Percentiles rank a stretch among this genome's conserved stretches.
These are phyloP conservation scores for Arctopsyche grandis DNA, from an alignment of 1,140 invertebrate genomes.

Conservation along the genomic window DNA sequence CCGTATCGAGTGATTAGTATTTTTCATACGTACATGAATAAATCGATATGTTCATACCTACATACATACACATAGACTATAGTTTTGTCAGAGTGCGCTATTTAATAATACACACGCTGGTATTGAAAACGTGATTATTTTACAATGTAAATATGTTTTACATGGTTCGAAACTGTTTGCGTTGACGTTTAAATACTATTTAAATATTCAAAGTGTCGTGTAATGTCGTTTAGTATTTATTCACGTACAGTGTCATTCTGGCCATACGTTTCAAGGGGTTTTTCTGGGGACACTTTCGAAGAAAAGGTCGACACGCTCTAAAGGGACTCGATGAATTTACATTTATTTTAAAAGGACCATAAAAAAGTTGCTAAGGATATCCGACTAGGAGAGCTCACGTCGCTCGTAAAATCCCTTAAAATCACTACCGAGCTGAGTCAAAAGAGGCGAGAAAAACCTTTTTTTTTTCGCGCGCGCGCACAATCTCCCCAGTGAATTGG, in stretches of 20 bases:
- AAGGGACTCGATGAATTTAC: slow-evolving; percentile 36
- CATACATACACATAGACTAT: no score
- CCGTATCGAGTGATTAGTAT: no score
- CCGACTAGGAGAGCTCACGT: slow-evolving; percentile 29
- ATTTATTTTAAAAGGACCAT: slow-evolving; percentile 36
- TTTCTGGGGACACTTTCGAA: not conserved
- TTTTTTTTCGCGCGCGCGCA: not conserved
- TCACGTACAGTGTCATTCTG: not conserved
- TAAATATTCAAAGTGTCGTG: no score
- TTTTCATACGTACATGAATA: no score
- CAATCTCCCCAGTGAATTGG: slow-evolving; percentile 6
- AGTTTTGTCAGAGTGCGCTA: no score
- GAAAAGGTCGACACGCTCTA: slow-evolving; percentile 32
- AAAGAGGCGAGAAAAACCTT: slow-evolving; percentile 7
- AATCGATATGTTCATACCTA: no score
- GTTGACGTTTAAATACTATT: no score
- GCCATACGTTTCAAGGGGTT: slow-evolving; percentile 6
- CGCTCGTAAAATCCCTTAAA: slow-evolving; percentile 33
- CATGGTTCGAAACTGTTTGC: no score
- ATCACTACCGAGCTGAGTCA: slow-evolving; percentile 24
- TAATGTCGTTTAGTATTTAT: not conserved
- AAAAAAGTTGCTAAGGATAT: slow-evolving; percentile 36
- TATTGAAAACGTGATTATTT: no score
- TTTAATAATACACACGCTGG: no score
- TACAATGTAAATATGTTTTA: no score